Conservation (phyloP, 2,113 vertebrate genomes). For the Scomber japonicus region DNA sequence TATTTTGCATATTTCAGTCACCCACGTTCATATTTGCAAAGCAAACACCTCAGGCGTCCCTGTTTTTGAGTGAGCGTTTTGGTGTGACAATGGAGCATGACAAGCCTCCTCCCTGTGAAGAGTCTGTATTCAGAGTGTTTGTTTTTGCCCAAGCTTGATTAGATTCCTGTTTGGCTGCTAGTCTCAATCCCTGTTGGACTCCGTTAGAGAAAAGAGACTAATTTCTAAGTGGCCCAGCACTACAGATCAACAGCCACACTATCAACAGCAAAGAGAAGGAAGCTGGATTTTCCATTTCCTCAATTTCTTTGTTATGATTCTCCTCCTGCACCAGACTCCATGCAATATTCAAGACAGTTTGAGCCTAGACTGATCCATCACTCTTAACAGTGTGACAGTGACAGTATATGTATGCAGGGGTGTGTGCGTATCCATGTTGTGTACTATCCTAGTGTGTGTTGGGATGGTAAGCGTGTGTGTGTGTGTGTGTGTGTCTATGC, state of each 20-base stretch:
- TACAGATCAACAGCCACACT: constrained; percentile 68
- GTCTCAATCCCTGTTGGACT: constrained; percentile 67
- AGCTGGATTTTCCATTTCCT: constrained; percentile 45
- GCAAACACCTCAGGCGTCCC: constrained; percentile 62
- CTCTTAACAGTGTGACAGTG: constrained; percentile 57
- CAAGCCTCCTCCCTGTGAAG: constrained; percentile 64
- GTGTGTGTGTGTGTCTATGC: constrained; percentile 44
- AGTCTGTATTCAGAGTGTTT: constrained; percentile 70
- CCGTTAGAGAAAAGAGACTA: constrained; percentile 68
- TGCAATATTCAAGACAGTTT: constrained; percentile 73
- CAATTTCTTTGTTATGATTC: constrained; percentile 60
- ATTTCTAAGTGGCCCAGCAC: constrained; percentile 68
- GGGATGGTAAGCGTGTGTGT: not conserved
- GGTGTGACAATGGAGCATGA: constrained; percentile 70
- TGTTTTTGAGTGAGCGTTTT: constrained; percentile 67
- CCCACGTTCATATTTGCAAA: constrained; percentile 60
- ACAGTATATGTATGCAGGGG: constrained; percentile 20
- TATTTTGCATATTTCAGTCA: constrained; percentile 65
- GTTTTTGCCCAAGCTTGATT: constrained; percentile 75
- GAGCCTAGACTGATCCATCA: constrained; percentile 67
- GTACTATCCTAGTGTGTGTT: not conserved
- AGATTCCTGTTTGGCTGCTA: constrained; percentile 73
- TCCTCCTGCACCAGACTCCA: constrained; percentile 56
- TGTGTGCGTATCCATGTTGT: constrained; percentile 16
- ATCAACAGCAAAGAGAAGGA: constrained; percentile 51